phyloP scores from a whole-genome alignment of 2,113 vertebrate genomes.

The Alces alces region DNA sequence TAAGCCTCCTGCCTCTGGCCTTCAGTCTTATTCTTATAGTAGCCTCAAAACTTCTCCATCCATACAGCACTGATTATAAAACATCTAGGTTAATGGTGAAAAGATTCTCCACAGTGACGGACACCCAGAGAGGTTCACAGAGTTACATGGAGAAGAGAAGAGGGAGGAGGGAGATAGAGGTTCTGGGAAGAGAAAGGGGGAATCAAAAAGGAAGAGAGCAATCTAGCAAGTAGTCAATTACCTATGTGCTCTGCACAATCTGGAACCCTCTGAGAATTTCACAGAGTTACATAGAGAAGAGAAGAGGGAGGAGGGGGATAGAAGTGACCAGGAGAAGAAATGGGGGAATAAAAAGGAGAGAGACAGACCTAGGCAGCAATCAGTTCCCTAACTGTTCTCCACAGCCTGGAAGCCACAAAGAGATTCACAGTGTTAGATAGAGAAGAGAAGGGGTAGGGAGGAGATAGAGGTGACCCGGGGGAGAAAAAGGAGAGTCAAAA shows the following conservation, averaged over 20 bases:
- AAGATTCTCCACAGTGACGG: not conserved
- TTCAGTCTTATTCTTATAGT: not conserved
- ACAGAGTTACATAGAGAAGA: not conserved
- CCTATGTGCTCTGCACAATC: not conserved
- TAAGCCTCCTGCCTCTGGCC: not conserved
- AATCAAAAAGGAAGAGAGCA: not conserved
- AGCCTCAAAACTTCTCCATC: not conserved
- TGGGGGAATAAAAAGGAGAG: not conserved
- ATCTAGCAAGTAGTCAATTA: not conserved
- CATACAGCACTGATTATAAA: not conserved
- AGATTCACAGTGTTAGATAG: not conserved
- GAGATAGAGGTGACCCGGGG: not conserved
- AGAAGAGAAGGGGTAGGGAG: not conserved
- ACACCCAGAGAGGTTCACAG: not conserved
- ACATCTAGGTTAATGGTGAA: not conserved
- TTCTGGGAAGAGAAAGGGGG: not conserved
- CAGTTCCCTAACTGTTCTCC: not conserved
- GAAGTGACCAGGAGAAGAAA: not conserved
- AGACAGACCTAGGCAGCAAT: not conserved
- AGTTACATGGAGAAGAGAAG: not conserved
- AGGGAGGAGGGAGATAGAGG: not conserved
- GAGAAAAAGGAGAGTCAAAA: not conserved
- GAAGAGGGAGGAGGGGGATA: not conserved
- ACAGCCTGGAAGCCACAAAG: not conserved
- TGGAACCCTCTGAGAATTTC: not conserved